phyloP scores from a whole-genome alignment of 2,797 vertebrate species.

The Sciurus vulgaris region DNA sequence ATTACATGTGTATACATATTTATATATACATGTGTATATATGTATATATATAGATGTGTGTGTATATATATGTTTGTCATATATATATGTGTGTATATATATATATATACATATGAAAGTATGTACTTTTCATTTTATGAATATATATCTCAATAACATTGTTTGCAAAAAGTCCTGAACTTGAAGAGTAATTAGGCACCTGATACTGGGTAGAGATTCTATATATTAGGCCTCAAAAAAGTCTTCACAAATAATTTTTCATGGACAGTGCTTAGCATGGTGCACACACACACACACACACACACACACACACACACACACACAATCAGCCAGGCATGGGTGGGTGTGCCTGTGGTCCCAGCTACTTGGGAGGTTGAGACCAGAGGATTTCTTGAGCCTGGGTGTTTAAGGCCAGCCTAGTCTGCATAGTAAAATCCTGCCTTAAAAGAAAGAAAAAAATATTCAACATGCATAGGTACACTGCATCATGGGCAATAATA shows the following conservation, averaged over 20 bases:
- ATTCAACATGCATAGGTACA: not conserved
- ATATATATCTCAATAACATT: not conserved
- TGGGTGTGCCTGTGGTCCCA: not conserved
- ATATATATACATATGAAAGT: not conserved
- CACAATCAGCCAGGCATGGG: not conserved
- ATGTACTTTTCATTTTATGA: not conserved
- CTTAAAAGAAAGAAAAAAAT: not conserved
- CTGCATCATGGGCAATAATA: not conserved
- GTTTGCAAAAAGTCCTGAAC: not conserved
- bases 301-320: not conserved
- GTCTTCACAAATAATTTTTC: not conserved
- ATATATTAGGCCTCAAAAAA: not conserved
- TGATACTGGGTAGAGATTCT: not conserved
- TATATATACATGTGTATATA: too few species aligned
- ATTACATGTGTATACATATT: too few species aligned
- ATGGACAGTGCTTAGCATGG: not conserved
- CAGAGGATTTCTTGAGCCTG: not conserved
- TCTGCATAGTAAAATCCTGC: not conserved
- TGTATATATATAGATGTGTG: too few species aligned
- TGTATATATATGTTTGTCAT: not conserved
- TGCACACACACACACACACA: too few species aligned
- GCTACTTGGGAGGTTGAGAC: too few species aligned
- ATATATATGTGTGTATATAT: too few species aligned
- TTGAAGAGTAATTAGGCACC: not conserved
- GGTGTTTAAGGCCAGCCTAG: not conserved